phyloP scores from a whole-genome alignment of 37 sponge, comb jelly and placozoan species.

The Aplysina aerophoba region DNA sequence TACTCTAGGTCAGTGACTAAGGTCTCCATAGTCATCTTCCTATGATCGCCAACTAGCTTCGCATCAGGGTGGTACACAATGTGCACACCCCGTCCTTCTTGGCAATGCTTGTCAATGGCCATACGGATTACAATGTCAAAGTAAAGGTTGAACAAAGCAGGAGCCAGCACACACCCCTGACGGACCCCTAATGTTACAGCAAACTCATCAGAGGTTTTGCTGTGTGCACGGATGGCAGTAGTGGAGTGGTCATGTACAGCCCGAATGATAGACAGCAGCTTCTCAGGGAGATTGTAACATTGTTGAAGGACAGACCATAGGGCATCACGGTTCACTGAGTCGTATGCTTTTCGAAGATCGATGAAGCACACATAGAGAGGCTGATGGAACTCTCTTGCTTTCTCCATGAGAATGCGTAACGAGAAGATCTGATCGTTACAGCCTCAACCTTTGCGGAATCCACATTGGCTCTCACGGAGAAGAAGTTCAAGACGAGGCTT shows the following conservation, averaged over 20 bases:
- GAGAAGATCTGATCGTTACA: constrained; percentile 41
- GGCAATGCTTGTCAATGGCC: constrained; percentile 1
- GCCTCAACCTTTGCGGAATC: constrained; percentile 24
- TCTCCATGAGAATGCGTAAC: constrained; percentile 15
- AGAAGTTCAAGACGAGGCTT: not conserved
- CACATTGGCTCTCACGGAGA: constrained; percentile 38
- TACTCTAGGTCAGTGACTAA: constrained; percentile 14
- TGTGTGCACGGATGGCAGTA: constrained; percentile 1
- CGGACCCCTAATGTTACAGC: constrained; percentile 12
- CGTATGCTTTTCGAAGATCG: constrained; percentile 17
- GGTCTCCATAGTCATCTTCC: constrained; percentile 20
- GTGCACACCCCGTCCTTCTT: constrained; percentile 5
- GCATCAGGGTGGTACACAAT: constrained; percentile 19
- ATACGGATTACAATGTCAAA: constrained; percentile 14
- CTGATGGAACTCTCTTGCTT: constrained; percentile 3
- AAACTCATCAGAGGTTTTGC: constrained; percentile 19
- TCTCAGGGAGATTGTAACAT: not conserved
- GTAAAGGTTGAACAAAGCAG: constrained; percentile 30
- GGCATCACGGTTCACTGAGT: not conserved
- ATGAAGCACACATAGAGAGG: constrained; percentile 2
- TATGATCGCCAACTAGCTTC: constrained; percentile 11
- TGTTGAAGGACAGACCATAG: constrained; percentile 13
- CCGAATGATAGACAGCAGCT: not conserved
- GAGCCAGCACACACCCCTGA: constrained; percentile 39
- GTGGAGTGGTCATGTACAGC: not conserved